Evolutionary conservation across 2,888 invertebrate species (phyloP), one percentile per base, ranked within the genome.

Genomic region (Hedychridium roseum): DNA sequence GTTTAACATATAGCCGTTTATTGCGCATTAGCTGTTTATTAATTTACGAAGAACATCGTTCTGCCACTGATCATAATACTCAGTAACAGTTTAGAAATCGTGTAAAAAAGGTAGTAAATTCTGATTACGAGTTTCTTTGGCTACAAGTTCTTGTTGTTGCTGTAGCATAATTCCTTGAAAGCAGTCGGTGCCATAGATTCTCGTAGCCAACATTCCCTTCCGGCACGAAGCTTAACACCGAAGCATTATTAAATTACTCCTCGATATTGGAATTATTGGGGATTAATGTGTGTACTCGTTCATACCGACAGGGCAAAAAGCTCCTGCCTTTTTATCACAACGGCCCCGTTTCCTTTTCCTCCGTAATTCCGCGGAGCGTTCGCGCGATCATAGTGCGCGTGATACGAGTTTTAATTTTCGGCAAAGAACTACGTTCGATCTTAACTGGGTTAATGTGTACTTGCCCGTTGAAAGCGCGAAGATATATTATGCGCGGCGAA

Each of bases 251-350:
- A 54, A 59, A 59, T 59, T 59, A 56, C 43, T 42, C 37, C 47
- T 51, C 56, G 56, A 52, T 59, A 59, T 59, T 56, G 59, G 51
- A 56, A 54, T 59, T 51, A 49, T 39, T 45, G 36, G 48, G 43
- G 51, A 51, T 59, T 54, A 54, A 56, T 56, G 47, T 53, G 20
- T 27, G 40, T 42, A 49, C 42, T 39, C 36, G 49, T 56, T 50
- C 43, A 32, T 47, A 41, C 37, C 30, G 35, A 34, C 36, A 31
- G 28, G 15, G 39, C 36, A 49, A 53, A 44, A 50, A 41, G 39
- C 35, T 3, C 12, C 23, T n/a, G 18, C 32, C 32, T 36, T 43
- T 44, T 43, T 43, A 36, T 46, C 16, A 31, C 36, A 14, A 6
- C 23, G 20, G 32, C n/a, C 7, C 40, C 42, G 26, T n/a, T n/a